Evolutionary conservation across 2,888 invertebrate species (phyloP).

Genomic region (Sabatieria punctata): DNA sequence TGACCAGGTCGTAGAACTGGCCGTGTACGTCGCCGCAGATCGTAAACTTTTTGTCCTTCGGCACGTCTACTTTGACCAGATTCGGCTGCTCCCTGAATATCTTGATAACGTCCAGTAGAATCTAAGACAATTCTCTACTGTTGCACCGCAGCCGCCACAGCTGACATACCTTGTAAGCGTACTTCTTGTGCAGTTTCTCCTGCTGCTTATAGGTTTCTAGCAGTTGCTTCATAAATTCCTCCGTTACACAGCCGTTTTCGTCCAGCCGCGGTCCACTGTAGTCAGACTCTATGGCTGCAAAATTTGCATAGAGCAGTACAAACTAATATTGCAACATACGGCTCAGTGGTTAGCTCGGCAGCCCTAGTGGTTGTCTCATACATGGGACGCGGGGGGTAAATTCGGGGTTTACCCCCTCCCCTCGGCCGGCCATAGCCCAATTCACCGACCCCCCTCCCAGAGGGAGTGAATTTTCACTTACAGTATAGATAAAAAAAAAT

Average conservation of each 20-base stretch:
- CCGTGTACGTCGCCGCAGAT: slow-evolving; percentile 98
- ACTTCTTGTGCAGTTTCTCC: slow-evolving; percentile 83
- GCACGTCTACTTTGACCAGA: slow-evolving; percentile 70
- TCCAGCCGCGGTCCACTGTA: slow-evolving; percentile 71
- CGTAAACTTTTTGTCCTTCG: slow-evolving; percentile 72
- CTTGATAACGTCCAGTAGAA: slow-evolving; percentile 69
- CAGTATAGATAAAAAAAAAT: too few relatives aligned
- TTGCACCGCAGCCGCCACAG: background rate
- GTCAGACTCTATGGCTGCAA: slow-evolving; percentile 72
- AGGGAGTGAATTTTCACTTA: too few relatives aligned
- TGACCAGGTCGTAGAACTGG: slow-evolving; percentile 92
- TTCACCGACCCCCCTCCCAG: too few relatives aligned
- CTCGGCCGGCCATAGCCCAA: too few relatives aligned
- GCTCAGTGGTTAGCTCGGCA: background rate
- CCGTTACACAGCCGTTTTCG: slow-evolving; percentile 53
- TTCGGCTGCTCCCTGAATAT: slow-evolving; percentile 68
- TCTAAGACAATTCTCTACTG: slow-evolving; percentile 45
- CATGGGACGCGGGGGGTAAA: too few relatives aligned
- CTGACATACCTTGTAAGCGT: slow-evolving; percentile 66
- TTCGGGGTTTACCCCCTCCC: too few relatives aligned
- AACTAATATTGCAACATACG: too few relatives aligned
- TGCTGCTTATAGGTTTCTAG: slow-evolving; percentile 75
- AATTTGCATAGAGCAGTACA: too few relatives aligned
- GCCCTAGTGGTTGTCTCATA: too few relatives aligned
- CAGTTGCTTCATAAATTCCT: slow-evolving; percentile 68